These are phyloP conservation scores for Lycophotia porphyrea DNA, from an alignment of 2,888 invertebrate species.

Conservation along the genomic window DNA sequence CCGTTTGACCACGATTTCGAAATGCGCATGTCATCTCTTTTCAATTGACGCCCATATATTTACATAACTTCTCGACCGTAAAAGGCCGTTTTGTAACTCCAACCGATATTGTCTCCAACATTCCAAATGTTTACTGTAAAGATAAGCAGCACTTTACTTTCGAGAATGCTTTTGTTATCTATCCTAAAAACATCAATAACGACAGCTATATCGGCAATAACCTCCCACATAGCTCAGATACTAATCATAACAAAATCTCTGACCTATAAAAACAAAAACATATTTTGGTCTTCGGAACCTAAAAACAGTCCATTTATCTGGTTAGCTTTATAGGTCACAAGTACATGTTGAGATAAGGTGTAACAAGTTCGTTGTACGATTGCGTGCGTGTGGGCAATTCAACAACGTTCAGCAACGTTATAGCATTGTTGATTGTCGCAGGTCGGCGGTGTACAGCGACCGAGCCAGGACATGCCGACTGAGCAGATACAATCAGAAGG, in stretches of 20 bases:
- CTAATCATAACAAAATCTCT: constrained; percentile 55
- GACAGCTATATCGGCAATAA: constrained; percentile 6
- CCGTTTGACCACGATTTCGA: constrained; percentile 65
- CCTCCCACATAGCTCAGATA: constrained; percentile 31
- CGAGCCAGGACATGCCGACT: constrained; percentile 95
- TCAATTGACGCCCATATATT: constrained; percentile 59
- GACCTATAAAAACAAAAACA: constrained; percentile 56
- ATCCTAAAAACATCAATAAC: constrained; percentile 31
- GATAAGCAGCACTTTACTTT: constrained; percentile 16
- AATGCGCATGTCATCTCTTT: constrained; percentile 58
- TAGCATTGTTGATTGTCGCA: constrained; percentile 72
- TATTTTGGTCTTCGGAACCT: constrained; percentile 26
- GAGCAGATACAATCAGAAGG: constrained; percentile 96
- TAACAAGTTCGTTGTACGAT: constrained; percentile 65
- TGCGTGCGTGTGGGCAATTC: constrained; percentile 54
- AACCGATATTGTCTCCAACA: constrained; percentile 41
- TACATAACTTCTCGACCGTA: constrained; percentile 58
- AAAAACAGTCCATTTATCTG: constrained; percentile 53
- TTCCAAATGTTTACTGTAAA: constrained; percentile 11
- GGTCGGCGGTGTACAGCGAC: constrained; percentile 97
- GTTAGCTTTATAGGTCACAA: constrained; percentile 45
- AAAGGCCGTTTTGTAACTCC: constrained; percentile 56
- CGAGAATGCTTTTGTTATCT: constrained; percentile 18
- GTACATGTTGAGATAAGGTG: constrained; percentile 53
- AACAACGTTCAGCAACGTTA: constrained; percentile 36